These are phyloP conservation scores for Paradisaea rubra DNA, from an alignment of 2,113 vertebrate species.

Conservation along the genomic window DNA sequence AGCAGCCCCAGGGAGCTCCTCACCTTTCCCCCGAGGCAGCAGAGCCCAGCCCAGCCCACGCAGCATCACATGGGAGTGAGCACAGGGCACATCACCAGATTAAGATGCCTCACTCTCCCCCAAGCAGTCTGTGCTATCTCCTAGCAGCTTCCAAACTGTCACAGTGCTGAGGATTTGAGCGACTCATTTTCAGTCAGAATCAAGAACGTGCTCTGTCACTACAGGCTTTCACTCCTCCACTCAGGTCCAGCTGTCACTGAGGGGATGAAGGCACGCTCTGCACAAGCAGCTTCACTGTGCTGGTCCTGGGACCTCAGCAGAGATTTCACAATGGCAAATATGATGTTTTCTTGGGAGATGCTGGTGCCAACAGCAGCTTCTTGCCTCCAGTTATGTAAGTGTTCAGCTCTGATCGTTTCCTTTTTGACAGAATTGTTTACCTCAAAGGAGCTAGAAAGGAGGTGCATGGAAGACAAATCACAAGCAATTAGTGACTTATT, in stretches of 20 bases:
- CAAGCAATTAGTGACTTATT: not conserved
- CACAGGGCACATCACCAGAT: not conserved
- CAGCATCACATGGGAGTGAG: not conserved
- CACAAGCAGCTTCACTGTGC: not conserved
- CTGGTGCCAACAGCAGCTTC: not conserved
- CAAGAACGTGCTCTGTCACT: not conserved
- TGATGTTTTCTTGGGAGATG: not conserved
- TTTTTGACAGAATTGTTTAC: not conserved
- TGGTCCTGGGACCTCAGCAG: not conserved
- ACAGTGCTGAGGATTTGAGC: fast-evolving
- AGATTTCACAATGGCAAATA: not conserved
- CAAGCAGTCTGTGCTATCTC: not conserved
- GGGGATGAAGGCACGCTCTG: fast-evolving
- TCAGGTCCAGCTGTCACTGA: not conserved
- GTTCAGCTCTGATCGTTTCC: not conserved
- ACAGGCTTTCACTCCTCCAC: not conserved
- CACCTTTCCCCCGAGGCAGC: not conserved
- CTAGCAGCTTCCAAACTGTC: not conserved
- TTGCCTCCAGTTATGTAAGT: not conserved
- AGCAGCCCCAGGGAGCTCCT: not conserved
- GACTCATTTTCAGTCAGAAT: not conserved
- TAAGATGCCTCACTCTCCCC: not conserved
- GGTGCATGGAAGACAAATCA: not conserved
- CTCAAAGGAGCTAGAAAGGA: not conserved
- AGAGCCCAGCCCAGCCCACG: not conserved